A percentile compares a stretch with the other conserved stretches of the same genome.
These are phyloP conservation scores for Microplitis mediator DNA, from an alignment of 1,140 invertebrate species.

Conservation along the genomic window DNA sequence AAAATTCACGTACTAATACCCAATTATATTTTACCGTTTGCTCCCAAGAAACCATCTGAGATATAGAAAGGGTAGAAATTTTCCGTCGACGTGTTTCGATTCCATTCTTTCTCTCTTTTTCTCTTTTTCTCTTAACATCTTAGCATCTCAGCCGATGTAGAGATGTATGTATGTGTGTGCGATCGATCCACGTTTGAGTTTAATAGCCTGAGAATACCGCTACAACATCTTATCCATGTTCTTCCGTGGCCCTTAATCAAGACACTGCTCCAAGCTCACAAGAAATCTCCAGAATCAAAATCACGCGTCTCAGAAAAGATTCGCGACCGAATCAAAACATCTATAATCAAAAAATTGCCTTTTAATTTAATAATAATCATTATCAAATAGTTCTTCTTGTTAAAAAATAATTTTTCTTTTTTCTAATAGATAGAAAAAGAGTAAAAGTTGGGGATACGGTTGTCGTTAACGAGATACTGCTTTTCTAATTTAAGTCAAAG, in stretches of 20 bases:
- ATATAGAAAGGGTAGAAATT: neutral
- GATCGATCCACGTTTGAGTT: slow-evolving; percentile 19
- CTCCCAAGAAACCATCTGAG: neutral
- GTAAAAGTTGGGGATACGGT: neutral
- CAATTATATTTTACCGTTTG: slow-evolving; percentile 27
- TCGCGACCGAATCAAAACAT: no score
- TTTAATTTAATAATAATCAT: no score
- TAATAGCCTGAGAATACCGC: slow-evolving; percentile 19
- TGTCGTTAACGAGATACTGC: slow-evolving; percentile 31
- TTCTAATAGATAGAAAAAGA: no score
- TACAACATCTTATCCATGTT: slow-evolving; percentile 13
- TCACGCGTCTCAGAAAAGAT: no score
- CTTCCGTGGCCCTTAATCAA: slow-evolving; percentile 14
- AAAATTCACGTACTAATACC: no score
- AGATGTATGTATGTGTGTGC: neutral
- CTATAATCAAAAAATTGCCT: no score
- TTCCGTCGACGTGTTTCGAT: slow-evolving; percentile 2
- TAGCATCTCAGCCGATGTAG: neutral
- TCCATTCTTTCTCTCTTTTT: neutral
- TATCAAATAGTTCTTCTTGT: no score
- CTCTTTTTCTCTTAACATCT: neutral
- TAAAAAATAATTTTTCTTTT: no score
- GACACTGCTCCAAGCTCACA: neutral
- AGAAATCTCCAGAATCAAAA: neutral
- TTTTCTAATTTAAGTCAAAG: slow-evolving; percentile 32